Base-by-base conservation (phyloP, 2,888 invertebrate species). In the Xylocampa areola region DNA sequence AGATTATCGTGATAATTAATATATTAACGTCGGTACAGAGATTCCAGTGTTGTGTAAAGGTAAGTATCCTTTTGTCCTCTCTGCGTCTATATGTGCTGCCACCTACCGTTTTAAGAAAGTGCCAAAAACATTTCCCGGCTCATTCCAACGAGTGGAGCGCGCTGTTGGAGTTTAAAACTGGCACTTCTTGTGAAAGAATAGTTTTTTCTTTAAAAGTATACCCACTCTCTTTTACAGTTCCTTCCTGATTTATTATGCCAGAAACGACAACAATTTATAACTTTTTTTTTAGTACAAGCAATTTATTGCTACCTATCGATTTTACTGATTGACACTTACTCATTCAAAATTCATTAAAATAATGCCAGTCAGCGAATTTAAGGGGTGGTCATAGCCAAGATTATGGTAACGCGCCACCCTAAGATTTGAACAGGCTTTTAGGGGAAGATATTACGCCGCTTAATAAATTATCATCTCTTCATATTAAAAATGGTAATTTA, bases 301-400 rank as follows among this genome's bases (percentile, higher is more conserved):
- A 25, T n/a, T n/a, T n/a, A n/a, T n/a, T n/a, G n/a, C n/a, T n/a
- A n/a, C n/a, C n/a, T 25, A 14, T 41, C 11, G 11, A 41, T 41
- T 41, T 17, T 13, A 37, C 27, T 66, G 45, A 62, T 67, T 45
- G 64, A 68, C 49, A 39, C 33, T 5, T 39, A 37, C 47, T 41
- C 69, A 49, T 66, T 36, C 23, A 48, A 66, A 69, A 55, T 61
- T 68, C 51, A 62, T 69, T 45, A 62, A 62, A 58, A 62, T 70
- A 58, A 63, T 58, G 45, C 44, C 45, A 58, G 44, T 55, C 49
- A 67, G 63, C 58, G 39, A 62, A 62, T 52, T 61, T 54, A 58
- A 58, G 63, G 43, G 63, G 41, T 70, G 54, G 37, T 55, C 65
- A 68, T 60, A 65, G 54, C 54, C 39, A 29, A 52, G 61, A 69